Evolutionary conservation across 1,140 invertebrate genomes (phyloP), one percentile per base, ranked within the genome.

Genomic region (Pristionchus pacificus): DNA sequence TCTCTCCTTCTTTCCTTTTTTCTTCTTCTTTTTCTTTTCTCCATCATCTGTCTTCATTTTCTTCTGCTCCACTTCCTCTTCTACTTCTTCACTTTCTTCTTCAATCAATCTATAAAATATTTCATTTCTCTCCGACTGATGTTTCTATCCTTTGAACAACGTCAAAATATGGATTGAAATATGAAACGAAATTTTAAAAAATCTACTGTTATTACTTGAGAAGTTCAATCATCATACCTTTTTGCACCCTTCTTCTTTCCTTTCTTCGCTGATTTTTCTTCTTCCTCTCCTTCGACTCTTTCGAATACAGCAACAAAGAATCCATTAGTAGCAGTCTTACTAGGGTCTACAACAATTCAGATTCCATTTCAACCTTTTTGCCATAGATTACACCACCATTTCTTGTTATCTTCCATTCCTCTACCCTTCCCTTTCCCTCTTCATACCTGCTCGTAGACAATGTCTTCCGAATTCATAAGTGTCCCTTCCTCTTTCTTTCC

Each of bases 301-400:
- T 92, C 90, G 83, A 97, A 91, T 60, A 95, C 88, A 10, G 93
- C 92, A 25, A 97, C 87, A 86, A 98, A 98, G 85, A 97, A 97
- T 30, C 94, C 95, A 85, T 91, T 93, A 0, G 92, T 93, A 1
- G 89, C 84, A 86, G 95, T 91, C 1, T 85, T 81, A 15, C 91
- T 88, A 0, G 90, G 88, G 73, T 86, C 86, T 49, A 10, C 38
- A 49, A 49, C n/a, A n/a, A n/a, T n/a, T n/a, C n/a, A n/a, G n/a
- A n/a, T n/a, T n/a, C n/a, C n/a, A n/a, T n/a, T n/a, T n/a, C n/a
- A n/a, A n/a, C n/a, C n/a, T n/a, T 49, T 49, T 10, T 49, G 38
- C 38, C 6, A 49, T 49, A 6, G 19, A 49, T 49, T 49, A 19
- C 6, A 19, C 6, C 6, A 49, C 6, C 19, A 49, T 10, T 19